Conservation (phyloP, 2,113 vertebrate genomes). For the Butastur rufipennis region DNA sequence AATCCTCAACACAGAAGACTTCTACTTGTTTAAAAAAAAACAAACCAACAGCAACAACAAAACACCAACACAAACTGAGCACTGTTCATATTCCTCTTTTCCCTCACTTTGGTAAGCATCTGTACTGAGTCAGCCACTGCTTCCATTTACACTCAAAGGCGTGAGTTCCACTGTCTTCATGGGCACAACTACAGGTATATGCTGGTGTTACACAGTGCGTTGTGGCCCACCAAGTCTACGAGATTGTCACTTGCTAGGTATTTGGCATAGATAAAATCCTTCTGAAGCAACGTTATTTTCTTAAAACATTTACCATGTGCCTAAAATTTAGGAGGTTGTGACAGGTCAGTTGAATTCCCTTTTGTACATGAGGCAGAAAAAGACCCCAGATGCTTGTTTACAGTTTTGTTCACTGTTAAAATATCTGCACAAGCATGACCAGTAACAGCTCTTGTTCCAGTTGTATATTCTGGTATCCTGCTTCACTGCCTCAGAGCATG, state of each 20-base stretch:
- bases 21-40: not conserved
- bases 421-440: not conserved
- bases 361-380: not conserved
- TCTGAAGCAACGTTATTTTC: not conserved
- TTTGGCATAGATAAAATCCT: not conserved
- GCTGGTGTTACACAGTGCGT: not conserved
- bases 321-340: not conserved
- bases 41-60: not conserved
- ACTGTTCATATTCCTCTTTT: rapidly evolving
- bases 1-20: not conserved
- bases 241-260: constrained; percentile 26
- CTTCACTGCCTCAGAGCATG: not conserved
- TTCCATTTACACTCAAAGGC: not conserved
- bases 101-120: not conserved
- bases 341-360: not conserved
- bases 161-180: not conserved
- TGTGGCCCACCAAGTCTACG: rapidly evolving
- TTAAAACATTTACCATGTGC: not conserved
- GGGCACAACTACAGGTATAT: not conserved
- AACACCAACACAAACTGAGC: not conserved
- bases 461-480: not conserved
- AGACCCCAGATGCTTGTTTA: not conserved
- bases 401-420: not conserved
- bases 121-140: not conserved
- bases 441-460: not conserved